Conservation (phyloP, 2,888 invertebrate genomes). For the Polydrusus pterygomalis region DNA sequence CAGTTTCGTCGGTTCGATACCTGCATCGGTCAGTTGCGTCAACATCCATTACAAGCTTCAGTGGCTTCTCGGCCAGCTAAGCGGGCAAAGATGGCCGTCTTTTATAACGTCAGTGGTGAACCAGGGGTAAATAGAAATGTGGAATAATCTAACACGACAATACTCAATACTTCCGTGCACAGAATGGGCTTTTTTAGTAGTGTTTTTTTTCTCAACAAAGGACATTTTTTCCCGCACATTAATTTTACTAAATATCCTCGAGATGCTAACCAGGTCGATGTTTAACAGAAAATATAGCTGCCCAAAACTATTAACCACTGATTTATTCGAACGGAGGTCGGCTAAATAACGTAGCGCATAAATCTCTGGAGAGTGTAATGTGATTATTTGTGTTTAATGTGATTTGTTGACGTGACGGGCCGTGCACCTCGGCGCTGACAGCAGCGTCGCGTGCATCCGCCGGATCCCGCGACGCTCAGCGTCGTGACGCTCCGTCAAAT, state of each 20-base stretch:
- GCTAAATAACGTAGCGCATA: conserved; percentile 71
- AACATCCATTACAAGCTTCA: conserved; percentile 70
- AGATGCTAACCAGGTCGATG: conserved; percentile 51
- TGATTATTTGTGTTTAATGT: conserved; percentile 73
- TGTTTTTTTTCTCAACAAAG: too few species aligned
- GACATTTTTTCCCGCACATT: too few species aligned
- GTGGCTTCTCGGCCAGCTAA: conserved; percentile 58
- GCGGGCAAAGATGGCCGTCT: conserved; percentile 37
- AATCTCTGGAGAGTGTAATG: conserved; percentile 72
- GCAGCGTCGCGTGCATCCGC: conserved; percentile 73
- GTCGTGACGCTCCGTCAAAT: conserved; percentile 73
- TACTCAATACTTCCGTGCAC: too few species aligned
- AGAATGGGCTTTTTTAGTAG: too few species aligned
- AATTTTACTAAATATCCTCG: neutral
- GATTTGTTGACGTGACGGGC: conserved; percentile 71
- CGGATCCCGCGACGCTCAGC: conserved; percentile 67
- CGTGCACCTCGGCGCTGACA: conserved; percentile 70
- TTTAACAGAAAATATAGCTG: conserved; percentile 63
- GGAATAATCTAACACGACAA: neutral
- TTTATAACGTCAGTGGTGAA: conserved; percentile 1
- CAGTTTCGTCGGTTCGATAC: conserved; percentile 66
- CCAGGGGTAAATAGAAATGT: neutral
- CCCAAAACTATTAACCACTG: conserved; percentile 45
- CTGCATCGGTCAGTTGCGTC: conserved; percentile 72
- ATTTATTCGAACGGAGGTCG: conserved; percentile 60